Base-by-base conservation (phyloP, 2,888 invertebrate genomes). In the Ichneumoninae sp. region DNA sequence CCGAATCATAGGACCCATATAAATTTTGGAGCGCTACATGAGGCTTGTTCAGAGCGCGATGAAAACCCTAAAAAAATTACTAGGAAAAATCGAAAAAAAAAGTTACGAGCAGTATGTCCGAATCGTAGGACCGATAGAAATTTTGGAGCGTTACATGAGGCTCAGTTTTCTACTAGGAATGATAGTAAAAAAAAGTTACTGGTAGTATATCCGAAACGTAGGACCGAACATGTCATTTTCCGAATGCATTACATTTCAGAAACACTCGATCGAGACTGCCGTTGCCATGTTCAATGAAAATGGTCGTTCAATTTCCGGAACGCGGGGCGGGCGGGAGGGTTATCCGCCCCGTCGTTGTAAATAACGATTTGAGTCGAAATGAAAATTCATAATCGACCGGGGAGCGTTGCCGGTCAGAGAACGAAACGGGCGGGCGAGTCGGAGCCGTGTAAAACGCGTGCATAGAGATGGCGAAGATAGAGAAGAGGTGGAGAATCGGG, bases 351-450 rank as follows among this genome's bases (percentile, higher is more conserved):
- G 57, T 69, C 74, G 44, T 7, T 54, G 79, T 83, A 74, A 83
- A 83, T 70, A 80, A 80, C 79, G 83, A 85, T 87, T 87, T 80
- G 74, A 81, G 84, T 73, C 70, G 81, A 87, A 89, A 88, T 87
- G 88, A 88, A 89, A 89, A 89, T 89, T 86, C 89, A 89, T 89
- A 88, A 90, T 89, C 75, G 74, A 81, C 70, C 57, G 79, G 79
- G 65, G 63, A 63, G 71, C 79, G 86, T 85, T 54, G 13, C 30
- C 85, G 86, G 89, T 52, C 52, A 68, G 44, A 60, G 8, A 22
- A 68, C 88, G 89, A 85, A 85, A 89, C 89, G 88, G 90, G 89
- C 88, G 88, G 88, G 85, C 75, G 87, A 89, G 89, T 89, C 86
- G 88, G 87, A 87, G 44, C 36, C 36, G 26, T 16, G 71, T 71